phyloP scores from a whole-genome alignment of 2,797 vertebrate genomes.

The Enteromius treurensis region DNA sequence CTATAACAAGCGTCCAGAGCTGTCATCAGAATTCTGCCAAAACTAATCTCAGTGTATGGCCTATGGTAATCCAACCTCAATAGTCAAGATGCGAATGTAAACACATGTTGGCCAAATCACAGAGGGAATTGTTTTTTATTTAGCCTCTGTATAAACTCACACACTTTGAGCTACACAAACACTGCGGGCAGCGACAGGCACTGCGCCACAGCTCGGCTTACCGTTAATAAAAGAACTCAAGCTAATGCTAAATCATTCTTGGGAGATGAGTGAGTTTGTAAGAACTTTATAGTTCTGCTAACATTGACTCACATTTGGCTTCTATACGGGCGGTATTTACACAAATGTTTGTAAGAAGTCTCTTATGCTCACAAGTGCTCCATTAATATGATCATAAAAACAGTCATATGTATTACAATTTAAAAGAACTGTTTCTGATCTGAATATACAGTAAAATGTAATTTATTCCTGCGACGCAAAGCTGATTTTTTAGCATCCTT shows the following conservation, averaged over 20 bases:
- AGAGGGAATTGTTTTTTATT: slow-evolving; percentile 47
- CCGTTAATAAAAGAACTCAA: slow-evolving; percentile 43
- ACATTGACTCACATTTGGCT: background rate
- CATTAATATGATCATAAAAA: background rate
- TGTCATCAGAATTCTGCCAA: slow-evolving; percentile 11
- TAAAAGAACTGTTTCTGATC: background rate
- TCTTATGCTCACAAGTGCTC: background rate
- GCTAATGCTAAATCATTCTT: slow-evolving; percentile 3
- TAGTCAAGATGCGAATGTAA: slow-evolving; percentile 38
- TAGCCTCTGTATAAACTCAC: slow-evolving; percentile 50
- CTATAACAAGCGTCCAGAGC: slow-evolving; percentile 12
- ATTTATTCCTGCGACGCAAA: background rate
- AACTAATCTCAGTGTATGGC: slow-evolving; percentile 24
- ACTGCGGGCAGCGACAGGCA: slow-evolving; percentile 20
- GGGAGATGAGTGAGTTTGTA: slow-evolving; percentile 15
- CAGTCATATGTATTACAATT: background rate
- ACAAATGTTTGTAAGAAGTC: background rate
- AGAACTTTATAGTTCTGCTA: background rate
- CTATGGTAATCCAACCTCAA: slow-evolving; percentile 20
- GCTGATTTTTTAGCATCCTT: background rate
- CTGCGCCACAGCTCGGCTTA: slow-evolving; percentile 36
- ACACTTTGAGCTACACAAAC: slow-evolving; percentile 39
- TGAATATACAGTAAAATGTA: background rate
- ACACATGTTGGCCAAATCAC: slow-evolving; percentile 29
- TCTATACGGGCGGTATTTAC: background rate